Conservation (phyloP, 2,113 vertebrate genomes). For the Notarius quadriscutis region DNA sequence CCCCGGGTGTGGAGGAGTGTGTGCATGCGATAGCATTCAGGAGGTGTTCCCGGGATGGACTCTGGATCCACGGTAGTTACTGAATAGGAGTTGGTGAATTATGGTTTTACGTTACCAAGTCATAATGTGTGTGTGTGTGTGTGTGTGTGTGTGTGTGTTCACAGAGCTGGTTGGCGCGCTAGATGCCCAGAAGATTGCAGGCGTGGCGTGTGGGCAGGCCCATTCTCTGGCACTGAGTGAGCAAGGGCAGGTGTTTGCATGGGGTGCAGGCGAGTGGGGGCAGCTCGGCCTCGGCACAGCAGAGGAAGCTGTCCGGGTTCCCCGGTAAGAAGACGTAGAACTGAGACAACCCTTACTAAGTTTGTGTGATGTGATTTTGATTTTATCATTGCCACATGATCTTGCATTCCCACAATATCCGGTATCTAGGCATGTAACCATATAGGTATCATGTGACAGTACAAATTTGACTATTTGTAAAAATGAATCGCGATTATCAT, state of each 20-base stretch:
- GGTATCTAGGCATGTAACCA: background rate
- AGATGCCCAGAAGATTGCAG: constrained; percentile 86
- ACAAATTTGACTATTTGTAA: no score
- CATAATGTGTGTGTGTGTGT: background rate
- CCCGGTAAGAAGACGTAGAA: constrained; percentile 75
- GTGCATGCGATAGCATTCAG: background rate
- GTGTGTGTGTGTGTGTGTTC: constrained; percentile 29
- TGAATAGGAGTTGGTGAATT: background rate
- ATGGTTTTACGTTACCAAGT: background rate
- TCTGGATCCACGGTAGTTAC: background rate
- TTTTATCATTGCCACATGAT: background rate
- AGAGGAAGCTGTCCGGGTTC: constrained; percentile 81
- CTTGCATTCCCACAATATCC: background rate
- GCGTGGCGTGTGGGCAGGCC: constrained; percentile 84
- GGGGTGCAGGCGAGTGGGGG: constrained; percentile 87
- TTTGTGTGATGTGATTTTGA: background rate
- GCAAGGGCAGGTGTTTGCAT: constrained; percentile 90
- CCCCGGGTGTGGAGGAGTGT: background rate
- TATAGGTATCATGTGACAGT: no score
- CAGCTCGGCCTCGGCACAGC: constrained; percentile 86
- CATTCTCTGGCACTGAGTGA: constrained; percentile 89
- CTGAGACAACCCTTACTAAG: background rate
- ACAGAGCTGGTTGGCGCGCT: constrained; percentile 85
- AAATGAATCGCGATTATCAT: no score
- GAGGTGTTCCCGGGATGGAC: background rate